Percentiles rank a stretch among this genome's conserved stretches.
Evolutionary conservation across 1,140 invertebrate genomes (phyloP).

Genomic region (Agrypnia vestita): DNA sequence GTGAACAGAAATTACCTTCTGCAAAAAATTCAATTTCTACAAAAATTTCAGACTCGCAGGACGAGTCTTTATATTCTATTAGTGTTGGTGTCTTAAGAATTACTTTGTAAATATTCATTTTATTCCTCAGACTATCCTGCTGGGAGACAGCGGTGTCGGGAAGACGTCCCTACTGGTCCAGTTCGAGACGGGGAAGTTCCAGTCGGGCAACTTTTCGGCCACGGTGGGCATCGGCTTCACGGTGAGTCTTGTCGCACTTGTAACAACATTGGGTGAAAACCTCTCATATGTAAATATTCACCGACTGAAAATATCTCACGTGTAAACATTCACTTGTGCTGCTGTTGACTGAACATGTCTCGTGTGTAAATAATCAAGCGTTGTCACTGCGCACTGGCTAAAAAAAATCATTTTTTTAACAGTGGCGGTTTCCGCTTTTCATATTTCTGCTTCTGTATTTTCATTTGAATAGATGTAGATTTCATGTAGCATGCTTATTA

Average conservation of each 20-base stretch:
- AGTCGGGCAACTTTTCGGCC: slow-evolving; percentile 88
- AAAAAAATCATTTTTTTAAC: too few species aligned
- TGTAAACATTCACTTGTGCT: background rate
- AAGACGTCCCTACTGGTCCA: slow-evolving; percentile 91
- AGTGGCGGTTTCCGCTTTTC: too few species aligned
- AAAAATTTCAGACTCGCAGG: too few species aligned
- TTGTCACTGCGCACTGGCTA: background rate
- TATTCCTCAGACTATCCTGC: slow-evolving; percentile 84
- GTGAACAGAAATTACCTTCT: too few species aligned
- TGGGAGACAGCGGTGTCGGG: slow-evolving; percentile 91
- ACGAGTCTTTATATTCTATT: too few species aligned
- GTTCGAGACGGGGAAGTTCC: slow-evolving; percentile 91
- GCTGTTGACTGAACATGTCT: too few species aligned
- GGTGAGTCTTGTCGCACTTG: slow-evolving; percentile 74
- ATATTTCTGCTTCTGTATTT: too few species aligned
- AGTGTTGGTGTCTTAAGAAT: too few species aligned
- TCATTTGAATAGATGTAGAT: too few species aligned
- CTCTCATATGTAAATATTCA: slow-evolving; percentile 36
- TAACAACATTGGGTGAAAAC: slow-evolving; percentile 22
- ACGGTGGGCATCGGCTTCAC: slow-evolving; percentile 94
- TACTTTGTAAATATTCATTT: too few species aligned
- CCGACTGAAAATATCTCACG: background rate
- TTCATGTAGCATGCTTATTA: too few species aligned
- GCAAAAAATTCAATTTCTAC: too few species aligned
- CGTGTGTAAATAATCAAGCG: background rate